A percentile compares a stretch with the other conserved stretches of the same genome.
These are phyloP conservation scores for Taurulus bubalis DNA, from an alignment of 2,113 vertebrate species.

Conservation along the genomic window DNA sequence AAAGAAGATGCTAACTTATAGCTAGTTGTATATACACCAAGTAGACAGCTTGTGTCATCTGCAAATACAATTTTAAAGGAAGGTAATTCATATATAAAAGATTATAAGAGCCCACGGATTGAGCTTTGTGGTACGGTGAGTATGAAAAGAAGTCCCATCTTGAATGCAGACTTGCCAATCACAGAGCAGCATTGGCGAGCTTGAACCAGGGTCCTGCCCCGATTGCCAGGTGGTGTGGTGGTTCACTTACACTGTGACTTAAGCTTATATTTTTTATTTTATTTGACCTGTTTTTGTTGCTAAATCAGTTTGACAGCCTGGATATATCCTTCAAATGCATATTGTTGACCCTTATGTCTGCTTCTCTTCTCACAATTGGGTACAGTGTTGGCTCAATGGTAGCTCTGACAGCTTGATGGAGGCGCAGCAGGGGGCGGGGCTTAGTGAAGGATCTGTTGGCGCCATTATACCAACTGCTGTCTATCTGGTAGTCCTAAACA, in stretches of 20 bases:
- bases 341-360: background rate
- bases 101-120: background rate
- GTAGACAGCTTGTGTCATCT: no score
- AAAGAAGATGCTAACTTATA: no score
- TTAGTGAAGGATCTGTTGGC: background rate
- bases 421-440: background rate
- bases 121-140: background rate
- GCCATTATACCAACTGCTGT: background rate
- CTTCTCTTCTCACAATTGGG: background rate
- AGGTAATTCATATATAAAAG: background rate
- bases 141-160: no score
- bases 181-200: background rate
- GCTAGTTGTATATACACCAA: no score
- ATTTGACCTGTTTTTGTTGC: background rate
- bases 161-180: background rate
- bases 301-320: background rate
- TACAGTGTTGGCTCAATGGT: background rate
- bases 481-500: background rate
- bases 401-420: background rate
- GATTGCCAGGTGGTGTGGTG: background rate
- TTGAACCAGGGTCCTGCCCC: background rate
- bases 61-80: no score
- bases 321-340: background rate
- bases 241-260: background rate
- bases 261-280: background rate